Base-by-base conservation (phyloP, 2,797 vertebrate species). In the Enteromius treurensis region DNA sequence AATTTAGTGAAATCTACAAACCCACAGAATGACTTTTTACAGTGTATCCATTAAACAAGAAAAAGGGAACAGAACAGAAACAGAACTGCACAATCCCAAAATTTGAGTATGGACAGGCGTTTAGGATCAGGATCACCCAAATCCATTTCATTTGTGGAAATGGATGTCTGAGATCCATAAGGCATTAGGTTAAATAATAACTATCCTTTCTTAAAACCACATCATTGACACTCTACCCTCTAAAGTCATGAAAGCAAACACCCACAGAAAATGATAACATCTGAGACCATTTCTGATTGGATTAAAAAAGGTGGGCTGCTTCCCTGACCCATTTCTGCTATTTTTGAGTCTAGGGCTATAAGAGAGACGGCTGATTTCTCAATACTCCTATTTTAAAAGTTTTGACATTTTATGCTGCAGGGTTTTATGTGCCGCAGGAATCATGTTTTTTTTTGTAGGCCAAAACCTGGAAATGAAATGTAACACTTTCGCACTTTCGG, bases 281-380 rank as follows among this genome's bases (percentile, higher is more conserved):
- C 32, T 23, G 49, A 75, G 34, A 1, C 21, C 32, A 55, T 55
- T 55, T 75, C 73, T 65, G 62, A 19, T 34, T 65, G 62, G 62
- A 7, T 32, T 9, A 65, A 34, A 34, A 8, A 17, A 15, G 29
- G 15, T 19, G 62, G 5, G 29, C 62, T n/a, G 73, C 6, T 34
- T 21, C 73, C 32, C 21, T 55, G 32, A 75, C 51, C 21, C 73
- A 34, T 55, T 75, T 75, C 37, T 37, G 71, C 51, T 37, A 49
- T 75, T 75, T 53, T 37, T 4, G 49, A 55, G 32, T 55, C 13
- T 15, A 75, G 32, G 21, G 32, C 71, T 74, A 21, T 37, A 13
- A 37, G 34, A 29, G 14, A 70, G 40, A 17, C 14, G 1, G 2
- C 5, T 47, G 45, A 47, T 15, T 37, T 55, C 49, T n/a, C 23